Evolutionary conservation across 1,140 invertebrate species (phyloP).

Genomic region (Drosophila athabasca): DNA sequence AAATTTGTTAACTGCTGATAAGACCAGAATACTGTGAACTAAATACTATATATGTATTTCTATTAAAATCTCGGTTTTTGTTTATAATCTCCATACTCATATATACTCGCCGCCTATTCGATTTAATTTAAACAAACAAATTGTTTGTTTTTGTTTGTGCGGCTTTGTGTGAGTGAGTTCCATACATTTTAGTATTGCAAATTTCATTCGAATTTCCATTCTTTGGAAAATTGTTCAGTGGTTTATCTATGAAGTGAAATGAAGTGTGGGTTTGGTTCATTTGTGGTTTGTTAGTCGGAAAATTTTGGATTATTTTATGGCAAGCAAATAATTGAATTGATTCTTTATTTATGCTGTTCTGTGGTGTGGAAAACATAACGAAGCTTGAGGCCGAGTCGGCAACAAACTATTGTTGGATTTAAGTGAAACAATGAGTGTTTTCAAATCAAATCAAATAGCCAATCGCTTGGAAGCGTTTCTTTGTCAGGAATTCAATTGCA

Average conservation of each 20-base stretch:
- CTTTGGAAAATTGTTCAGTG: conserved; percentile 26
- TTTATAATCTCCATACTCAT: conserved; percentile 30
- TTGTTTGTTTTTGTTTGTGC: conserved; percentile 25
- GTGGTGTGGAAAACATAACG: neutral
- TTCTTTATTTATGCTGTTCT: conserved; percentile 2
- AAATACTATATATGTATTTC: neutral
- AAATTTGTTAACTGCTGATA: conserved; percentile 16
- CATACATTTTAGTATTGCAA: conserved; percentile 29
- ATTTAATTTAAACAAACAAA: conserved; percentile 37
- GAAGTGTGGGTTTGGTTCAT: conserved; percentile 8
- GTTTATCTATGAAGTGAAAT: conserved; percentile 1
- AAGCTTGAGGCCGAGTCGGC: no score
- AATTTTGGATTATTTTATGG: neutral
- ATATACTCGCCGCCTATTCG: neutral
- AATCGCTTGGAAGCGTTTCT: no score
- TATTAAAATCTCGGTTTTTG: conserved; percentile 8
- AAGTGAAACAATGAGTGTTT: no score
- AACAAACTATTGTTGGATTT: no score
- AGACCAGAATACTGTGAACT: conserved; percentile 1
- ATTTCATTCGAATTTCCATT: conserved; percentile 37
- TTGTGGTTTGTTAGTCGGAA: conserved; percentile 4
- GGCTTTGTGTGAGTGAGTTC: conserved; percentile 22
- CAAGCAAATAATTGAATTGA: conserved; percentile 3
- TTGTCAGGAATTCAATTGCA: no score
- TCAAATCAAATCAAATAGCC: no score